phyloP scores from a whole-genome alignment of 2,113 vertebrate species.

The Prietella phreatophila region DNA sequence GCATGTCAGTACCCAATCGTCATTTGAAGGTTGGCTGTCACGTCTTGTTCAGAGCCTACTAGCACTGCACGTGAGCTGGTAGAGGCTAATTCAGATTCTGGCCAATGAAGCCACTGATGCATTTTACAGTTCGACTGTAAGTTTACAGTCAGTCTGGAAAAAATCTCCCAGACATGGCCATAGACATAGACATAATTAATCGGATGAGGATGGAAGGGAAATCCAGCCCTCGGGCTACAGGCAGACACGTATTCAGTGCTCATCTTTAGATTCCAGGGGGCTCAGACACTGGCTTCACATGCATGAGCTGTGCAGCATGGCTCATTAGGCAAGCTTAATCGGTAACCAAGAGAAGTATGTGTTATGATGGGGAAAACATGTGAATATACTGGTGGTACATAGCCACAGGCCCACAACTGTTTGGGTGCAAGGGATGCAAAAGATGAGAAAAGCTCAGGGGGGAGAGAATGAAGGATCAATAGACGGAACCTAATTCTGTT shows the following conservation, averaged over 20 bases:
- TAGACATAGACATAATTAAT: background rate
- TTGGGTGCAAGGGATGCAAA: background rate
- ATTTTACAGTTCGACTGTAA: background rate
- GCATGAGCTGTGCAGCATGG: background rate
- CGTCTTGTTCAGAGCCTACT: background rate
- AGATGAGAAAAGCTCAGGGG: background rate
- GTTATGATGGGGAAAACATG: background rate
- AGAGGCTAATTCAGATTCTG: background rate
- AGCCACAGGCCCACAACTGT: background rate
- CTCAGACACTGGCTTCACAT: background rate
- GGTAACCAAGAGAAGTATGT: background rate
- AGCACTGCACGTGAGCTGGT: background rate
- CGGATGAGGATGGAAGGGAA: background rate
- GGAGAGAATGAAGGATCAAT: background rate
- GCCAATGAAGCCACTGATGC: background rate
- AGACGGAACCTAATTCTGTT: background rate
- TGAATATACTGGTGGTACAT: background rate
- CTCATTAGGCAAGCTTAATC: background rate
- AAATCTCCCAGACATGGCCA: background rate
- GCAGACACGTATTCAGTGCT: background rate
- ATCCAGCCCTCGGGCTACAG: background rate
- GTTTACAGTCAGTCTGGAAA: background rate
- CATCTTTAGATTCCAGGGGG: background rate
- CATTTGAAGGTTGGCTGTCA: background rate
- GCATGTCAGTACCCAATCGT: background rate